Percentiles rank a stretch among this genome's conserved stretches.
Conservation (phyloP, 2,797 vertebrate species). For the Carcharodon carcharias region DNA sequence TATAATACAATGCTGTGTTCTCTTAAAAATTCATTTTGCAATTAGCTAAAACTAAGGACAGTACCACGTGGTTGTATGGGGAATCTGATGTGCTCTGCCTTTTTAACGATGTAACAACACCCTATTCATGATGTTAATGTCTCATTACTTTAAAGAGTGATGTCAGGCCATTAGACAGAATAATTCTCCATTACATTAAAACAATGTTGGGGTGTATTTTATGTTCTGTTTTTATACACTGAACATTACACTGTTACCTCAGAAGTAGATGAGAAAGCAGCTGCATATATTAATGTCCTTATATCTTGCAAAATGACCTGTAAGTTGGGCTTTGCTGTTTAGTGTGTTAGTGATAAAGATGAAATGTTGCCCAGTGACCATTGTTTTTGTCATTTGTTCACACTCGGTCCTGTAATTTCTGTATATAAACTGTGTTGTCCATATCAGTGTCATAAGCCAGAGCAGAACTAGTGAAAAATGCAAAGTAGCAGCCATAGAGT, state of each 20-base stretch:
- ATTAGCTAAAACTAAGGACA: not conserved
- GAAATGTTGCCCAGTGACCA: not conserved
- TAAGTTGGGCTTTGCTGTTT: not conserved
- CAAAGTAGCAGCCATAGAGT: not conserved
- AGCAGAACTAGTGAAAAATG: not conserved
- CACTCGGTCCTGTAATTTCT: not conserved
- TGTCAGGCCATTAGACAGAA: not conserved
- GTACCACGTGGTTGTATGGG: not conserved
- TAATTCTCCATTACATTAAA: not conserved
- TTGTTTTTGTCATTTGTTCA: not conserved
- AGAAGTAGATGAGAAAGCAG: not conserved
- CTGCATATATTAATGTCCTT: not conserved
- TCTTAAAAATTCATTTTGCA: conserved; percentile 26
- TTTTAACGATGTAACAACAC: not conserved
- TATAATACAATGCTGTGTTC: not conserved
- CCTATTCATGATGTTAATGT: not conserved
- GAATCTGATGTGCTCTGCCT: not conserved
- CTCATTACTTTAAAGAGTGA: not conserved
- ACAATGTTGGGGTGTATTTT: not conserved
- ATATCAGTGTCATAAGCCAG: not conserved
- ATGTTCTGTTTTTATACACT: not conserved
- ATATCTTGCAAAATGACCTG: not conserved
- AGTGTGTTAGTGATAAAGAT: conserved; percentile 27
- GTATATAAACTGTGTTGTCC: not conserved
- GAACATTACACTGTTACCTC: not conserved